Conservation (phyloP, 35 echinoderm and acorn worm genomes). For the Ophioderma brevispina region DNA sequence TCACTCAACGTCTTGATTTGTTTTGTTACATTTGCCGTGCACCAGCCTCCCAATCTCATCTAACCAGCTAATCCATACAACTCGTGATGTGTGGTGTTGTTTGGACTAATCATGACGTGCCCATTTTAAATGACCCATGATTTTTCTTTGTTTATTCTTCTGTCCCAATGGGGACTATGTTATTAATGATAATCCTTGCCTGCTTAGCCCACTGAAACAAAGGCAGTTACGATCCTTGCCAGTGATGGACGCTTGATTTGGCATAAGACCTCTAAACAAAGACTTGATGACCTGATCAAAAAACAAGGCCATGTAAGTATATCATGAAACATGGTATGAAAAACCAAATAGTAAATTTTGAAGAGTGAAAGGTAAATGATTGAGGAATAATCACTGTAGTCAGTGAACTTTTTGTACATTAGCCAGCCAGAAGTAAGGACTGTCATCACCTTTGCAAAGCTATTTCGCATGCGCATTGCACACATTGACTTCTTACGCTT, state of each 20-base stretch:
- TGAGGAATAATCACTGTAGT: too few species aligned
- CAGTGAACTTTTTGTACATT: too few species aligned
- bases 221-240: constrained; percentile 84
- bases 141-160: background rate
- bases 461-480: too few species aligned
- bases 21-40: background rate
- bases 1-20: background rate
- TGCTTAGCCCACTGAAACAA: constrained; percentile 83
- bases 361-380: too few species aligned
- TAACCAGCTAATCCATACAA: too few species aligned
- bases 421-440: too few species aligned
- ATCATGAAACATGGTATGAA: background rate
- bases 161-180: background rate
- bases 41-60: background rate
- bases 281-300: constrained; percentile 92
- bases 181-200: background rate
- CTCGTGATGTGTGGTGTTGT: background rate
- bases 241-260: constrained; percentile 98
- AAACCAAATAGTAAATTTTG: too few species aligned
- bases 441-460: too few species aligned
- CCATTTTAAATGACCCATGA: background rate
- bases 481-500: too few species aligned
- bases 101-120: background rate
- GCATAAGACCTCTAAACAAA: constrained; percentile 97
- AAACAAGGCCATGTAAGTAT: constrained; percentile 97